Evolutionary conservation across 1,140 invertebrate species (phyloP), one percentile per base, ranked within the genome.

Genomic region (Drosophila bifasciata): DNA sequence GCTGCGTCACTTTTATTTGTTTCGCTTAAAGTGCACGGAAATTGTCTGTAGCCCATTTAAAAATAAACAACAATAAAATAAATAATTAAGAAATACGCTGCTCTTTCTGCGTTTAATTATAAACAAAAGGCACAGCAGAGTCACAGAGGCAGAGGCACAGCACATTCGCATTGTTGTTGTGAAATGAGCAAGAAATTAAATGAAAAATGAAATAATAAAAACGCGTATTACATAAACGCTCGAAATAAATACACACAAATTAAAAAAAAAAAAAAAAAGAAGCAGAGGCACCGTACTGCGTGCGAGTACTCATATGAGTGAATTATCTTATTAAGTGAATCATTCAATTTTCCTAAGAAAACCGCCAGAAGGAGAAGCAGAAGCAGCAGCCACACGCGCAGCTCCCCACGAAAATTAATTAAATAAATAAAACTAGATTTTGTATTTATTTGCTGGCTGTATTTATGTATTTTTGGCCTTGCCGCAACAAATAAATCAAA

Each of bases 41-140:
- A 88, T 88, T 88, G 84, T 88, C 83, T 88, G 84, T 89, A 88
- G 84, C 83, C 79, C 83, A 88, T 88, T 88, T 88, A 89, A 88
- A 88, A 88, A 88, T 88, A 88, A 88, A 89, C 83, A 88, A 88
- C 81, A 89, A 88, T 88, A 89, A 88, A 88, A 88, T 88, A 88
- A 88, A 88, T 88, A 88, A 88, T 88, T 88, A 88, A 86, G 77
- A 85, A 88, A 88, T 84, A 83, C 81, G 77, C 73, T 36, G 32
- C 32, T 5, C 32, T 78, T 72, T 78, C 69, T 79, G 69, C 76
- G 69, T 81, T 88, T 89, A 88, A 89, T 88, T 88, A 88, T 84
- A 88, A 89, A 89, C 83, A 83, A 69, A 80, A 48, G 52, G 69
- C 13, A n/a, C 51, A 69, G 46, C 46, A 48, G 28, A 23, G 41